phyloP scores from a whole-genome alignment of 1,140 invertebrate species.

The Euura lappo region DNA sequence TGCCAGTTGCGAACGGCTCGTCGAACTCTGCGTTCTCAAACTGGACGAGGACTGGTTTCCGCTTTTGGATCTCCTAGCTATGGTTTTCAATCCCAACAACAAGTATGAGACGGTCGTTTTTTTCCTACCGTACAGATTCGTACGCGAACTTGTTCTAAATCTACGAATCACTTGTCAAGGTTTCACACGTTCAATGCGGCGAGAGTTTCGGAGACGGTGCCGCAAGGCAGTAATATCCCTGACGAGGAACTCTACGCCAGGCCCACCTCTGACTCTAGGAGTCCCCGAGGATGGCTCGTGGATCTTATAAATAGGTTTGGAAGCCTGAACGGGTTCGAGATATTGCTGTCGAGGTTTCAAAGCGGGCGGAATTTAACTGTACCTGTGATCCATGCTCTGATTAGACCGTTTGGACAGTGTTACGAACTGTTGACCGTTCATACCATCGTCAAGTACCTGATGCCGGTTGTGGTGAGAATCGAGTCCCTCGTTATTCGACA shows the following conservation, averaged over 20 bases:
- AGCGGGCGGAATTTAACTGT: slow-evolving; percentile 74
- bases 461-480: slow-evolving; percentile 86
- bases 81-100: slow-evolving; percentile 92
- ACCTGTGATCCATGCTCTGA: slow-evolving; percentile 81
- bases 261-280: slow-evolving; percentile 76
- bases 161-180: slow-evolving; percentile 56
- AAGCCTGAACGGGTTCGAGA: slow-evolving; percentile 85
- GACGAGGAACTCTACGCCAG: slow-evolving; percentile 84
- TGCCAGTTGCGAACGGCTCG: slow-evolving; percentile 89
- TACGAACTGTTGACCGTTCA: slow-evolving; percentile 89
- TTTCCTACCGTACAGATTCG: slow-evolving; percentile 10
- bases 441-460: slow-evolving; percentile 91
- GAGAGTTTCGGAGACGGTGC: slow-evolving; percentile 81
- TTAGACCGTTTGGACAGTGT: slow-evolving; percentile 92
- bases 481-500: slow-evolving; percentile 19
- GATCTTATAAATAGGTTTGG: slow-evolving; percentile 97
- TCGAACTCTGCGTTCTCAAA: slow-evolving; percentile 91
- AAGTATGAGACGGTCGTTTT: slow-evolving; percentile 67
- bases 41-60: slow-evolving; percentile 93
- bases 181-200: slow-evolving; percentile 93
- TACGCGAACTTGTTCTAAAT: slow-evolving; percentile 13
- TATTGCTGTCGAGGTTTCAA: slow-evolving; percentile 86
- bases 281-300: slow-evolving; percentile 90
- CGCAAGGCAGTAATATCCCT: slow-evolving; percentile 64
- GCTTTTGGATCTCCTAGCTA: slow-evolving; percentile 88